Conservation (phyloP, 2,113 vertebrate species). For the Apteryx owenii region DNA sequence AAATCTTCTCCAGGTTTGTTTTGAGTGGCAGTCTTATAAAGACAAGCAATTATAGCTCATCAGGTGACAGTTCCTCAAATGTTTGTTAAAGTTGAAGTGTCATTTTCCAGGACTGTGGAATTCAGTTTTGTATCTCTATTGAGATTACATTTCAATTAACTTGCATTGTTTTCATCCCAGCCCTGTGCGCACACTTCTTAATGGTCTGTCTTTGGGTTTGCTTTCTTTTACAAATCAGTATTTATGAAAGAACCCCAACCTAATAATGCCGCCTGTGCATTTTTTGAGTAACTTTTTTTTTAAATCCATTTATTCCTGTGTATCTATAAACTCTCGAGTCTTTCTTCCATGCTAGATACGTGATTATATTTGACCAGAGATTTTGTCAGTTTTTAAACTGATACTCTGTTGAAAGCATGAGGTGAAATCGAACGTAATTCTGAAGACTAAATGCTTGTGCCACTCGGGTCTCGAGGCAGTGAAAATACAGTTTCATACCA, state of each 20-base stretch:
- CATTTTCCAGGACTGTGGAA: not conserved
- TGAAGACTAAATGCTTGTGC: not conserved
- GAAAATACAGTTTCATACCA: not conserved
- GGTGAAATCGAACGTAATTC: not conserved
- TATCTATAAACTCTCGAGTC: not conserved
- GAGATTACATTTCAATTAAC: not conserved
- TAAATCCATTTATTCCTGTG: not conserved
- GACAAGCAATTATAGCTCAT: not conserved
- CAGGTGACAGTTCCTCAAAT: not conserved
- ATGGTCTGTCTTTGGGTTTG: not conserved
- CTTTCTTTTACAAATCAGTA: not conserved
- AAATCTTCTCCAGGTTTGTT: not conserved
- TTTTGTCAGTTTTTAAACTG: not conserved
- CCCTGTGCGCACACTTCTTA: rapidly evolving
- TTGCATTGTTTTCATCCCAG: not conserved
- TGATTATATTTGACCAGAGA: not conserved
- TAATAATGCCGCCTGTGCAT: no score
- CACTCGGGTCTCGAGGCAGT: not conserved
- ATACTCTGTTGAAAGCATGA: not conserved
- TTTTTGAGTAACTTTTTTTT: not conserved
- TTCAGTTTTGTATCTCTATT: not conserved
- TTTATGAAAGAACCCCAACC: not conserved
- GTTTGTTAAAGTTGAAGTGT: not conserved
- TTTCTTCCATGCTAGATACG: not conserved
- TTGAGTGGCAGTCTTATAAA: not conserved